A percentile compares a stretch with the other conserved stretches of the same genome.
These are phyloP conservation scores for Trachurus trachurus DNA, from an alignment of 2,797 vertebrate species.

Conservation along the genomic window DNA sequence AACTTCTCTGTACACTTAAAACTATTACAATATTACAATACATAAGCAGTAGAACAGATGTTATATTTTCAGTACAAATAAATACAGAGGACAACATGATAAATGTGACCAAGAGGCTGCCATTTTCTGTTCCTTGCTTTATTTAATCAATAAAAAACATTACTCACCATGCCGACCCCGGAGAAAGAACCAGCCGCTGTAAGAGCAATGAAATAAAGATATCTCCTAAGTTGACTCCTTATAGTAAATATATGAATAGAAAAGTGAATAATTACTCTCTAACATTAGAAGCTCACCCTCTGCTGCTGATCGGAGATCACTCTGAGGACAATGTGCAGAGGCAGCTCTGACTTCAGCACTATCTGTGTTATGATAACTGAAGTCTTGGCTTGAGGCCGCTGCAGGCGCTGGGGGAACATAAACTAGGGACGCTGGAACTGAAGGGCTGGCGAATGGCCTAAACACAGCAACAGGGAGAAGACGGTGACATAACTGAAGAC, in stretches of 20 bases:
- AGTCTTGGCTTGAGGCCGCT: constrained; percentile 45
- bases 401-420: neutral
- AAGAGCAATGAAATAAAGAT: constrained; percentile 35
- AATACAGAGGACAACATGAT: neutral
- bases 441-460: constrained; percentile 48
- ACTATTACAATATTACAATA: neutral
- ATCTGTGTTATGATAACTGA: constrained; percentile 65
- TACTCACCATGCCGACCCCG: constrained; percentile 56
- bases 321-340: constrained; percentile 43
- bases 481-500: constrained; percentile 32
- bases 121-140: too few relatives aligned
- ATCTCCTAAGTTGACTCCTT: neutral
- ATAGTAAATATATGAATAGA: constrained; percentile 21
- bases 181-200: constrained; percentile 40
- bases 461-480: constrained; percentile 33
- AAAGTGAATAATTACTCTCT: constrained; percentile 14
- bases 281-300: constrained; percentile 55
- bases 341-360: constrained; percentile 38
- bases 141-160: neutral
- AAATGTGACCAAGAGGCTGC: neutral
- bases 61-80: neutral
- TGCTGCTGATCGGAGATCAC: constrained; percentile 32
- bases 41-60: too few relatives aligned
- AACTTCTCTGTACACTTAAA: neutral
- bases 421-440: constrained; percentile 26